Conservation (phyloP, 2,888 invertebrate species). For the Folsomia manolachei region DNA sequence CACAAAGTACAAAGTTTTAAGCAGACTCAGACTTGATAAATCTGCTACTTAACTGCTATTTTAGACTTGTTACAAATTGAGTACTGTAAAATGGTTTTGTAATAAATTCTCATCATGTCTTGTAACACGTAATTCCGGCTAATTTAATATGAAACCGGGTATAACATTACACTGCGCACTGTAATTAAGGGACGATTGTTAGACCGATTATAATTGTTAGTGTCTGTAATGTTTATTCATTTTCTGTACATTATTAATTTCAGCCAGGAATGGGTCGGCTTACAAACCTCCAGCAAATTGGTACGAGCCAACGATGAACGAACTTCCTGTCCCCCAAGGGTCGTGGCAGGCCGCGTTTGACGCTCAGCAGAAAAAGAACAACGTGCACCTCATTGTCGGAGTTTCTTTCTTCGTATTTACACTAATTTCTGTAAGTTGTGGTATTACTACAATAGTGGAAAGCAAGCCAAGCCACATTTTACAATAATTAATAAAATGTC, state of each 20-base stretch:
- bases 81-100: no score
- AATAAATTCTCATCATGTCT: no score
- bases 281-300: conserved; percentile 36
- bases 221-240: background rate
- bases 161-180: no score
- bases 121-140: no score
- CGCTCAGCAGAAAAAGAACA: conserved; percentile 67
- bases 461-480: background rate
- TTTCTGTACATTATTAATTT: conserved; percentile 18
- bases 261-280: conserved; percentile 33
- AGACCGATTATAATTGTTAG: no score
- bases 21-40: no score
- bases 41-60: no score
- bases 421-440: conserved; percentile 53
- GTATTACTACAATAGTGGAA: no score
- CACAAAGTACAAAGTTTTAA: no score
- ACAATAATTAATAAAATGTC: background rate
- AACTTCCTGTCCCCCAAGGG: conserved; percentile 72
- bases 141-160: no score
- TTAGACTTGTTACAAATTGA: no score
- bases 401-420: conserved; percentile 57
- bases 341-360: conserved; percentile 71
- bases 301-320: conserved; percentile 64
- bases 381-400: conserved; percentile 64
- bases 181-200: no score